Evolutionary conservation across 2,797 vertebrate species (phyloP), one percentile per base, ranked within the genome.

Genomic region (Cossypha dichroa): DNA sequence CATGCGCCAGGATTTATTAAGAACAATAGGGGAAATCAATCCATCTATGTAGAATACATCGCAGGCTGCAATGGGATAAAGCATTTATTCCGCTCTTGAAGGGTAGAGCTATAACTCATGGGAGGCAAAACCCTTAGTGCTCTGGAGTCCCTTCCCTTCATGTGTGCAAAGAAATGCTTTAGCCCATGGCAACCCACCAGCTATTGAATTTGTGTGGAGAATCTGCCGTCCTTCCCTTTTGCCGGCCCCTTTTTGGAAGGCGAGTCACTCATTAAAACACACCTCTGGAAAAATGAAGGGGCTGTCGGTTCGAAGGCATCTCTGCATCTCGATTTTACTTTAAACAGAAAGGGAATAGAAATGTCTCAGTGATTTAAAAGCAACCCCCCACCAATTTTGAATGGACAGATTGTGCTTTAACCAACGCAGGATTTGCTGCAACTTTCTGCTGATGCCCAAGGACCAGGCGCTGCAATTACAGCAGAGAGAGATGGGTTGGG

Each of bases 1-100:
- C 96, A 90, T 96, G 91, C 76, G 5, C 90, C 92, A 93, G 91
- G 94, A 96, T 96, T 96, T 97, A 96, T 96, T 96, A 96, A 96
- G 94, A 97, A 96, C 96, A 95, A 96, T 96, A 97, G 95, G 86
- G 96, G 94, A 96, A 95, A 96, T 95, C 93, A 97, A 95, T 97
- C 96, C 94, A 95, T 96, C 94, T 96, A 94, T 95, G 74, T 91
- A 96, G 93, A 96, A 96, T 97, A 93, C 94, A 97, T 90, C 84
- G 73, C 92, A 81, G 94, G 85, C 89, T 97, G 96, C 96, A 90
- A 96, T 94, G 96, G 96, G 96, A 96, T 96, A 96, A 96, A 96
- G 93, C 92, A 96, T 95, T 97, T 96, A 96, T 97, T 96, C 94
- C 70, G 90, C 88, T 95, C 95, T 94, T 95, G 95, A 97, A 97